Conservation (phyloP, 2,888 invertebrate species). For the Tipula lateralis region DNA sequence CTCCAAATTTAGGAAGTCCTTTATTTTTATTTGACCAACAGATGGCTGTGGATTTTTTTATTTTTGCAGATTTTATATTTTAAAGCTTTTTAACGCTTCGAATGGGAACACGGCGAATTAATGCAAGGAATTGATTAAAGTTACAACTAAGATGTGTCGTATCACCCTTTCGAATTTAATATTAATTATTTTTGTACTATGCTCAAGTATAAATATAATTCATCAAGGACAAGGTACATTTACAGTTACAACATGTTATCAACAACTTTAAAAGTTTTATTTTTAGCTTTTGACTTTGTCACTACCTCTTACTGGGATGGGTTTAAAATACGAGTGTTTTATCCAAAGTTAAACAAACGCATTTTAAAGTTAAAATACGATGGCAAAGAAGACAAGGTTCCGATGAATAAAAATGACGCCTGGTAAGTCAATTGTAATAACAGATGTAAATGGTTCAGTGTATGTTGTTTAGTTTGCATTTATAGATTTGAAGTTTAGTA, state of each 20-base stretch:
- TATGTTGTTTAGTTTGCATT: no score
- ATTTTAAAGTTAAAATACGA: background rate
- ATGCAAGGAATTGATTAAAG: background rate
- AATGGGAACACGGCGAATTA: no score
- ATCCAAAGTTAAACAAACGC: background rate
- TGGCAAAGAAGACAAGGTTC: background rate
- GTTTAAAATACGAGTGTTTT: background rate
- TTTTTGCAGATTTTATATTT: no score
- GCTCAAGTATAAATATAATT: background rate
- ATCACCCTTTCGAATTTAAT: background rate
- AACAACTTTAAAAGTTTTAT: background rate
- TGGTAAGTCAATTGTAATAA: background rate
- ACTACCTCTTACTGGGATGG: background rate
- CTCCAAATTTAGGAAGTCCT: no score
- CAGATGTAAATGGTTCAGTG: no score
- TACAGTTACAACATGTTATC: background rate
- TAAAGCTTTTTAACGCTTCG: no score
- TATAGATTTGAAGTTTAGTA: no score
- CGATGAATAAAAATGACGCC: background rate
- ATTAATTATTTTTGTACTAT: background rate
- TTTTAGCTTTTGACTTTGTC: background rate
- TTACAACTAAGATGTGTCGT: background rate
- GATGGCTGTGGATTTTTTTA: no score
- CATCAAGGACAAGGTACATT: background rate
- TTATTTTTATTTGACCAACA: no score